Conservation (phyloP, 2,797 vertebrate species). For the Diglossa cyanea region DNA sequence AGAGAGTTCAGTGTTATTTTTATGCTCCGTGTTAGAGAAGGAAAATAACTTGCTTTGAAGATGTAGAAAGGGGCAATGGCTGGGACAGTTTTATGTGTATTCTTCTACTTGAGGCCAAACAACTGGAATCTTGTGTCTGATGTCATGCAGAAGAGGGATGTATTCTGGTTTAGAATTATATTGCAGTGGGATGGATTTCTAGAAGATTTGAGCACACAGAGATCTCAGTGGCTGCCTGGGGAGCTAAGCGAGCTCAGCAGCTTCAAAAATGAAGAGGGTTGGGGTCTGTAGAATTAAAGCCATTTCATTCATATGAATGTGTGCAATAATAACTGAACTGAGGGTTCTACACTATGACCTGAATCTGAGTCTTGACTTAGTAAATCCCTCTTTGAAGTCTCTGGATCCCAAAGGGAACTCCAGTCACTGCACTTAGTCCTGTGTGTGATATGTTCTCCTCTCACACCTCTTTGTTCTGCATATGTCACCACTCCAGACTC, state of each 20-base stretch:
- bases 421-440: no score
- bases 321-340: background rate
- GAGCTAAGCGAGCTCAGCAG: background rate
- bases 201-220: background rate
- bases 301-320: background rate
- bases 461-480: background rate
- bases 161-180: background rate
- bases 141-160: background rate
- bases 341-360: background rate
- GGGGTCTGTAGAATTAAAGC: background rate
- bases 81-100: background rate
- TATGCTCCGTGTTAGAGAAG: background rate
- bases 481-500: background rate
- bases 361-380: background rate
- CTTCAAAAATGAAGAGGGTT: background rate
- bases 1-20: background rate
- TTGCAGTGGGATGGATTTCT: background rate
- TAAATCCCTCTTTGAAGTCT: background rate
- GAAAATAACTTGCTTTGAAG: background rate
- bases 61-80: background rate
- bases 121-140: background rate
- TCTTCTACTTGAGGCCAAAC: background rate
- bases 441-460: background rate
- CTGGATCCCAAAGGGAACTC: background rate
- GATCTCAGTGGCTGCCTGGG: background rate